phyloP scores from a whole-genome alignment of 2,113 vertebrate genomes.

The Bettongia penicillata region DNA sequence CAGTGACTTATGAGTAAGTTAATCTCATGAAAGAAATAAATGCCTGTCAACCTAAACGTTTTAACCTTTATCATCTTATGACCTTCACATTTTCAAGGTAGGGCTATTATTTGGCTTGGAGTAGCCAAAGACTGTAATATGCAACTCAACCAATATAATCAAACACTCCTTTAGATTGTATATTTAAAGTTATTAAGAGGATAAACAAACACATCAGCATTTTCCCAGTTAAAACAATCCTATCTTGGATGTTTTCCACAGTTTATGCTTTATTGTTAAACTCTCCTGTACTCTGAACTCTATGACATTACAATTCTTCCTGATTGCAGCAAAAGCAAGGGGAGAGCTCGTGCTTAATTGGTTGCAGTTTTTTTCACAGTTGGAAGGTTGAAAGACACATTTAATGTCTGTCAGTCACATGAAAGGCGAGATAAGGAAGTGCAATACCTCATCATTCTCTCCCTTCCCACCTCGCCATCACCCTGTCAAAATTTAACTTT shows the following conservation, averaged over 20 bases:
- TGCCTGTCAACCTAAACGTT: slow-evolving; percentile 65
- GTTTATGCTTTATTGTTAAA: slow-evolving; percentile 68
- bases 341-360: slow-evolving; percentile 19
- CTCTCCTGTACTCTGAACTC: slow-evolving; percentile 45
- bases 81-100: slow-evolving; percentile 60
- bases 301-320: slow-evolving; percentile 29
- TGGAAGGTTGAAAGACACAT: neutral
- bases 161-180: slow-evolving; percentile 63
- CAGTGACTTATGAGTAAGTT: slow-evolving; percentile 51
- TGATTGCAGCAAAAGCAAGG: slow-evolving; percentile 2
- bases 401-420: neutral
- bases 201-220: slow-evolving; percentile 71
- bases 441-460: neutral
- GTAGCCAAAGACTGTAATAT: slow-evolving; percentile 64
- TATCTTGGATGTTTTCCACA: slow-evolving; percentile 57
- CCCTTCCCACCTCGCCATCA: neutral
- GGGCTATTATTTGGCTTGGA: slow-evolving; percentile 60
- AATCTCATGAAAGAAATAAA: slow-evolving; percentile 65
- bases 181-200: slow-evolving; percentile 73
- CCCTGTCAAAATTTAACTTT: neutral
- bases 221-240: slow-evolving; percentile 50
- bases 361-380: neutral
- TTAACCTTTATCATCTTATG: slow-evolving; percentile 65
- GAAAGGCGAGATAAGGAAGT: neutral
- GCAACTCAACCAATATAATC: slow-evolving; percentile 58